Evolutionary conservation across 2,797 vertebrate species (phyloP), one percentile per base, ranked within the genome.

Genomic region (Rhodeus uyekii): DNA sequence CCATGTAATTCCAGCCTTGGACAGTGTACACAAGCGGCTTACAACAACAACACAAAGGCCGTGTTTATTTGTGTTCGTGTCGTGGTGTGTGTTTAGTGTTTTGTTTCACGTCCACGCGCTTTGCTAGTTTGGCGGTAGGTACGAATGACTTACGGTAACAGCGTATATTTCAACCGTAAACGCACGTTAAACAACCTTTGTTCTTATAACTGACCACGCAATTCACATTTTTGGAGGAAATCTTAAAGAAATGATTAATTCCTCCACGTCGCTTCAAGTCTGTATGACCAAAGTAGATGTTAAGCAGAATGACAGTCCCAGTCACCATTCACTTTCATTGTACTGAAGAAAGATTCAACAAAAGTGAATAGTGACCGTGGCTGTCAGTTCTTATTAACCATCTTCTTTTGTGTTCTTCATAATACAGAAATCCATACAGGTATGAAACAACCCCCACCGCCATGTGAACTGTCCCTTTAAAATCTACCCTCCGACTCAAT

Each of bases 21-120:
- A 71, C 80, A 74, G 53, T 76, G 69, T 83, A 83, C 74, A 65
- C 71, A 78, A 60, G 61, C 83, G 58, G 29, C 74, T 69, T 84
- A 78, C 19, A 81, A 83, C 19, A 81, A 83, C 83, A 80, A 83
- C 38, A 72, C 78, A 86, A 61, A 86, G 61, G 78, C 68, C 44
- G 65, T 88, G 83, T 89, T 87, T 89, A 80, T 87, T 84, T 88
- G 78, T 84, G 65, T 86, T 84, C 75, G 82, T 60, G 79, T 83
- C 46, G 42, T 36, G 1, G 74, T 46, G 84, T 85, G 74, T 84
- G 80, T 82, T 82, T 69, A 76, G 85, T 85, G 48, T 82, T 71
- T 6, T 13, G 77, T 87, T 72, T 83, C 77, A 58, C 8, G 58
- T 75, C 50, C 63, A 81, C 63, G 44, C 64, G 58, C 80, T 74